Base-by-base conservation (phyloP, 2,888 invertebrate genomes). In the Tenthredo livida region DNA sequence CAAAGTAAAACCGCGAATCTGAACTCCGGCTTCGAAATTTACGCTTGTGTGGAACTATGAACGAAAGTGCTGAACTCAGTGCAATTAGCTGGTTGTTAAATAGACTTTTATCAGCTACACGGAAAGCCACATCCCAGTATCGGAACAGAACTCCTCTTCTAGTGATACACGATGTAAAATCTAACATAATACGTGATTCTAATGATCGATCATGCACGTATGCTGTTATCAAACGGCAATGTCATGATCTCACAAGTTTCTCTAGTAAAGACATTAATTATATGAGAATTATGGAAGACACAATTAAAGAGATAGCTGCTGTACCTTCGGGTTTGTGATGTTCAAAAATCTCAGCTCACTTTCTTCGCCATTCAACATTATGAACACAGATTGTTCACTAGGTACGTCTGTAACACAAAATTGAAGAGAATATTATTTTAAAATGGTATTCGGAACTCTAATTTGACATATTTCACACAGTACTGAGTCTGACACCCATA, bases 301-400 rank as follows among this genome's bases (percentile, higher is more conserved):
- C 10, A 58, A 54, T 33, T 33, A 33, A 33, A 78, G 25, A 10
- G 17, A 58, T 33, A 17, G 33, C 10, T 33, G 15, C 5, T 37
- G 94, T 94, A 97, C 97, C 96, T 96, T 96, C 77, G 95, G 94
- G 92, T 95, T 96, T 87, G 95, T 95, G 90, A 96, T 95, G 92
- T 97, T 98, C 85, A 97, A 95, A 93, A 99, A 98, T 90, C 96
- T 97, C 87, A 99, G 94, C 93, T 98, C 98, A 77, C 98, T 98
- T 94, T 99, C 98, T 93, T 98, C 97, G 3, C 97, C 98, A 90
- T 99, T 98, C 91, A 99, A 95, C 95, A 98, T 97, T 89, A 99
- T 97, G 61, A 97, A 98, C 85, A 99, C 98, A 85, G 97, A 97
- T 93, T 98, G 97, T 90, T 98, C 97, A 84, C 96, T 95, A 86